Evolutionary conservation across 2,113 vertebrate genomes (phyloP), one percentile per base, ranked within the genome.

Genomic region (Istiophorus platypterus): DNA sequence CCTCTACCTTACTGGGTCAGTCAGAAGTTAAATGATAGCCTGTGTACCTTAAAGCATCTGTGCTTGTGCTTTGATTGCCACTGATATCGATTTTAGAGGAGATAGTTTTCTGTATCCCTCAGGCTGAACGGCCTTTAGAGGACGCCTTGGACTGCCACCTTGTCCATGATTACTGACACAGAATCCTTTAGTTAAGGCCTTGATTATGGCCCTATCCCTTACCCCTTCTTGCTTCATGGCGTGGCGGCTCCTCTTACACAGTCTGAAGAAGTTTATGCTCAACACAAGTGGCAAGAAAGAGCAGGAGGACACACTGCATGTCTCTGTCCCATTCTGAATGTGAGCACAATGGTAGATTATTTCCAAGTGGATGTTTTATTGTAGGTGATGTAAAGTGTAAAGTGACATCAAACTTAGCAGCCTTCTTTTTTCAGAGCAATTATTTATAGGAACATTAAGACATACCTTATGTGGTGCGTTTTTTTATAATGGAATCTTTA

Each of bases 141-240:
- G 84, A 90, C 84, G 64, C 81, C 89, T 91, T 85, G 87, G 78
- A 83, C 84, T 47, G 80, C 52, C 85, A 86, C 86, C 90, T 82
- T 76, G 88, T 93, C 90, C 93, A 77, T 76, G 64, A 82, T 95
- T 95, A 93, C 94, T 27, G 92, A 93, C 90, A 95, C 88, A 27
- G 68, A 93, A 93, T 92, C 92, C 94, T 91, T 94, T 93, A 94
- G 87, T 95, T 95, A 95, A 94, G 82, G 92, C 91, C 91, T 92
- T 92, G 92, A 94, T 93, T 94, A 85, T 78, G 82, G 79, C 85
- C 89, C 81, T 91, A 94, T 94, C 94, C 92, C 82, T 91, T 92
- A 91, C 90, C 73, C 77, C 76, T 70, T 81, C 85, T 85, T 91
- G 80, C 92, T 90, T 88, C 89, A 77, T 82, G 86, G 88, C 93